These are phyloP conservation scores for Neodiprion lecontei DNA, from an alignment of 1,140 invertebrate genomes.

Conservation along the genomic window DNA sequence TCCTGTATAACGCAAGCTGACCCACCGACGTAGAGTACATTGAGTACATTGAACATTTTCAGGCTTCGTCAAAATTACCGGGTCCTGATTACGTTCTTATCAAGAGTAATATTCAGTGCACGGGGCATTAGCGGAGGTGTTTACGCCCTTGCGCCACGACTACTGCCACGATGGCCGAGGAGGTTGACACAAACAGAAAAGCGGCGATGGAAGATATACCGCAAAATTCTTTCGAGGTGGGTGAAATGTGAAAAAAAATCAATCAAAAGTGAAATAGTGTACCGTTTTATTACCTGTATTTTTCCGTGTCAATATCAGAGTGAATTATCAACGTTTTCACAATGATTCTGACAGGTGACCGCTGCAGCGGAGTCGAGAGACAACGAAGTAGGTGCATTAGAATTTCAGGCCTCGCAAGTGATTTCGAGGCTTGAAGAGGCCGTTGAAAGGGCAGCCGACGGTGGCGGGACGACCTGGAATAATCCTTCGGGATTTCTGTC, in stretches of 20 bases:
- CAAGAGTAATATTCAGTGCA: too few species aligned
- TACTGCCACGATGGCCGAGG: constrained; percentile 63
- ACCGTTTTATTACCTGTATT: neutral
- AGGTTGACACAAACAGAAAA: constrained; percentile 49
- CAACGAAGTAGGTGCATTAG: constrained; percentile 62
- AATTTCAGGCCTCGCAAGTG: constrained; percentile 73
- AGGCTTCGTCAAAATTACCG: too few species aligned
- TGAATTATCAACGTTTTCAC: constrained; percentile 27
- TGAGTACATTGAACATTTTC: too few species aligned
- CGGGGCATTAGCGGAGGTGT: too few species aligned
- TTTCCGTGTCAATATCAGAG: neutral
- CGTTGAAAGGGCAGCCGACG: constrained; percentile 61
- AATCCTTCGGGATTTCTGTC: constrained; percentile 56
- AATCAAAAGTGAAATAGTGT: constrained; percentile 5
- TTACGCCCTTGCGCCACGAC: constrained; percentile 42
- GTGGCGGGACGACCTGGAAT: constrained; percentile 58
- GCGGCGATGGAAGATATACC: constrained; percentile 52
- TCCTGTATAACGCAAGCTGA: too few species aligned
- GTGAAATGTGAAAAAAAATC: constrained; percentile 26
- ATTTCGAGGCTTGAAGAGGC: constrained; percentile 71
- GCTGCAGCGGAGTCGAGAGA: constrained; percentile 38
- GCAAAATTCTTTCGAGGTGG: constrained; percentile 51
- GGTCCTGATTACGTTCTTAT: too few species aligned
- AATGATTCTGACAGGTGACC: constrained; percentile 57
- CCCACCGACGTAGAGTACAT: too few species aligned